Conservation (phyloP, 2,888 invertebrate genomes). For the Macrosoma leucophasiata region DNA sequence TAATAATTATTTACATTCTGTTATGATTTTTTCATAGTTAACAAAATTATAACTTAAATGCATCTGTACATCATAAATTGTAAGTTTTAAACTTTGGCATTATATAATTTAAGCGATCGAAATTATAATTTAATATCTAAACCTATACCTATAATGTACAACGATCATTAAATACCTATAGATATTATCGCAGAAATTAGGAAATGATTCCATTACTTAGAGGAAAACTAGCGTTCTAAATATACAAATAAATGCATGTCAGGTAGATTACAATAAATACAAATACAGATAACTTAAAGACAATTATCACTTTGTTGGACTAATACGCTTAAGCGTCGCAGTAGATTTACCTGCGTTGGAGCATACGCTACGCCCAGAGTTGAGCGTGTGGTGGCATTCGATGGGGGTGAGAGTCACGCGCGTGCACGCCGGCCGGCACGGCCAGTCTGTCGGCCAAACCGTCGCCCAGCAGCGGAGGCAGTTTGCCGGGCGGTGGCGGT, state of each 20-base stretch:
- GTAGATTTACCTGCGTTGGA: slow-evolving; percentile 78
- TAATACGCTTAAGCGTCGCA: slow-evolving; percentile 74
- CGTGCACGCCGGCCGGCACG: slow-evolving; percentile 58
- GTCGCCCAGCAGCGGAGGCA: slow-evolving; percentile 76
- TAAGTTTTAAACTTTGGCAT: slow-evolving; percentile 71
- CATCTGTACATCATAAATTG: slow-evolving; percentile 58
- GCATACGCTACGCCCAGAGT: slow-evolving; percentile 87
- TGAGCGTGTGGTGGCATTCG: slow-evolving; percentile 80
- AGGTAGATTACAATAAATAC: slow-evolving; percentile 48
- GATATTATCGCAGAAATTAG: slow-evolving; percentile 70
- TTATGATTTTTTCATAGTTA: slow-evolving; percentile 41
- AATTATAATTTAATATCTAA: slow-evolving; percentile 28
- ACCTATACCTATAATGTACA: slow-evolving; percentile 45
- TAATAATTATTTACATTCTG: slow-evolving; percentile 59
- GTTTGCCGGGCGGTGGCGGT: slow-evolving; percentile 78
- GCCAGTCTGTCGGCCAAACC: slow-evolving; percentile 43
- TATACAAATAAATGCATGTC: slow-evolving; percentile 56
- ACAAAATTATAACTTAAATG: slow-evolving; percentile 54
- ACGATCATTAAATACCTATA: slow-evolving; percentile 40
- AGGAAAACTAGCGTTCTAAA: slow-evolving; percentile 43
- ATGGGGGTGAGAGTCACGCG: slow-evolving; percentile 63
- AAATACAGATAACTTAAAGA: slow-evolving; percentile 51
- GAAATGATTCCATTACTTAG: slow-evolving; percentile 57
- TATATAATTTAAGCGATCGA: slow-evolving; percentile 50
- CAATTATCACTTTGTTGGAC: slow-evolving; percentile 73